Evolutionary conservation across 2,113 vertebrate genomes (phyloP).

Genomic region (Strix uralensis): DNA sequence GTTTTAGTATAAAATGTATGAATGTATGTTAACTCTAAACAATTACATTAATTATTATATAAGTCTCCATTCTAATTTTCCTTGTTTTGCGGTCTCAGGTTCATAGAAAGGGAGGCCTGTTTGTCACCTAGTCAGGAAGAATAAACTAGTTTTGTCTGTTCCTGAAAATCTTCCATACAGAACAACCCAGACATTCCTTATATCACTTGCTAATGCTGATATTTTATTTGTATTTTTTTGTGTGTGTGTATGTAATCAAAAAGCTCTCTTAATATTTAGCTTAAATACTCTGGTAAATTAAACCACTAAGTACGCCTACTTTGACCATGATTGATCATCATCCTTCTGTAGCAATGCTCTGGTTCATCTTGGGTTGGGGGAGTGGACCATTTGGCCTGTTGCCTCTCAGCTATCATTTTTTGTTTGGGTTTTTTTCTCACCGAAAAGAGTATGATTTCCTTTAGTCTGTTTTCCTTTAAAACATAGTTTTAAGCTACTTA

Average conservation of each 20-base stretch:
- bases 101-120: neutral
- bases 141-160: neutral
- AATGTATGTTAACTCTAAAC: neutral
- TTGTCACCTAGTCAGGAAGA: neutral
- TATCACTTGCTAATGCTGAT: neutral
- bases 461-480: neutral
- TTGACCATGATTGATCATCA: neutral
- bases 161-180: neutral
- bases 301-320: neutral
- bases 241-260: neutral
- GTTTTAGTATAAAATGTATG: neutral
- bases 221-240: no score
- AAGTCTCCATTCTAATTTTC: neutral
- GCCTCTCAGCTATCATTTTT: neutral
- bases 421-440: accelerated
- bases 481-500: neutral
- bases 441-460: neutral
- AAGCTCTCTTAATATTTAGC: neutral
- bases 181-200: neutral
- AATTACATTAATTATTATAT: neutral
- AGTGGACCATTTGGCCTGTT: neutral
- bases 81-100: neutral
- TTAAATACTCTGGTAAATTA: neutral
- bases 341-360: neutral
- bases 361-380: neutral